Conservation (phyloP, 2,113 vertebrate genomes). For the Oryzias curvinotus region DNA sequence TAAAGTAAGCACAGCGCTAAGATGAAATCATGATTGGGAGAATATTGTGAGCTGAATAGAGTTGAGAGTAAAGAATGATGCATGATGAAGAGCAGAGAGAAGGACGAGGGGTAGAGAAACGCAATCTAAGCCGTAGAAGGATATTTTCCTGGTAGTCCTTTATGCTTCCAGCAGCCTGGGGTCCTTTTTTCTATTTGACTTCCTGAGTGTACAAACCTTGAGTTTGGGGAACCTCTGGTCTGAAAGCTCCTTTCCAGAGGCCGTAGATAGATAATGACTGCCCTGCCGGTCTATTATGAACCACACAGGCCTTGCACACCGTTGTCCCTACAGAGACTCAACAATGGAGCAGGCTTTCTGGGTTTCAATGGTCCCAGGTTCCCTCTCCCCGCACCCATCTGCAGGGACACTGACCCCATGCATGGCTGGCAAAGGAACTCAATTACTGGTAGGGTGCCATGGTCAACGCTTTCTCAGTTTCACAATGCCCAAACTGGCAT, state of each 20-base stretch:
- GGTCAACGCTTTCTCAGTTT: conserved; percentile 60
- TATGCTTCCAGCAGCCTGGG: conserved; percentile 17
- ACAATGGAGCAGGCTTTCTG: conserved; percentile 38
- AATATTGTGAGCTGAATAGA: conserved; percentile 10
- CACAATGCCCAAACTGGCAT: conserved; percentile 37
- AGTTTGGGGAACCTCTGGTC: conserved; percentile 51
- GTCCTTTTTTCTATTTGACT: conserved; percentile 27
- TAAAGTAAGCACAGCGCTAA: conserved; percentile 40
- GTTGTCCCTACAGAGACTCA: conserved; percentile 35
- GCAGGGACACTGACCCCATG: conserved; percentile 42
- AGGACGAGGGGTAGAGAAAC: conserved; percentile 5
- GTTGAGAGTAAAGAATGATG: conserved; percentile 30
- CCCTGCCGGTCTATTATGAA: conserved; percentile 53
- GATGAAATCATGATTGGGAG: conserved; percentile 58
- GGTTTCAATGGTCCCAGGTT: conserved; percentile 35
- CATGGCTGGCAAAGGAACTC: conserved; percentile 62
- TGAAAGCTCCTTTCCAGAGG: conserved; percentile 50
- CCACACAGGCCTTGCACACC: conserved; percentile 33
- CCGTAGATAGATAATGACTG: conserved; percentile 64
- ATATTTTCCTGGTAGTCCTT: conserved; percentile 27
- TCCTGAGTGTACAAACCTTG: conserved; percentile 47
- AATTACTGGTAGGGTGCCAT: conserved; percentile 61
- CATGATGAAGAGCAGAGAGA: neutral
- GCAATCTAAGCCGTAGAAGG: neutral
- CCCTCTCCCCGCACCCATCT: conserved; percentile 13